These are phyloP conservation scores for Indicator indicator DNA, from an alignment of 2,113 vertebrate genomes.

Conservation along the genomic window DNA sequence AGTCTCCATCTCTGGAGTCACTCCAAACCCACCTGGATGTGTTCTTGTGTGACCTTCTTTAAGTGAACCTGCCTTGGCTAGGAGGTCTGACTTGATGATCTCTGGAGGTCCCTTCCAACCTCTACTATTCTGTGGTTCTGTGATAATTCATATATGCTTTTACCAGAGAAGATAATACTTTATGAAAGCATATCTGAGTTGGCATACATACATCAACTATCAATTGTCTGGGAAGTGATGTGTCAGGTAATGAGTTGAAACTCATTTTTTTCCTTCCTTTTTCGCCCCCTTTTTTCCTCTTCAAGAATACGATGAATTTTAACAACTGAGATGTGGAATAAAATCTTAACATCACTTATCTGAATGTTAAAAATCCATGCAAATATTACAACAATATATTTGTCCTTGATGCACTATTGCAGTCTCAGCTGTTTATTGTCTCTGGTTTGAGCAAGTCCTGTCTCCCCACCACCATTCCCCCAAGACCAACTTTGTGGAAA, in stretches of 20 bases:
- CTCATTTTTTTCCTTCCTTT: background rate
- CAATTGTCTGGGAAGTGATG: background rate
- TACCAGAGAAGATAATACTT: background rate
- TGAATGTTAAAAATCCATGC: background rate
- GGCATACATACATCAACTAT: background rate
- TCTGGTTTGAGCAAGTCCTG: background rate
- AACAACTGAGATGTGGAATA: background rate
- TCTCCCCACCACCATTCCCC: background rate
- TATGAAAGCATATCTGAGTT: background rate
- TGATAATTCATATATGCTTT: background rate
- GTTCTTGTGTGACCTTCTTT: too few relatives aligned
- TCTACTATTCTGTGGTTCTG: background rate
- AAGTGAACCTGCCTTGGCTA: too few relatives aligned
- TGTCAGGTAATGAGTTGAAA: background rate
- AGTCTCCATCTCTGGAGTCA: too few relatives aligned
- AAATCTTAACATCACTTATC: background rate
- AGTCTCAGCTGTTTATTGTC: background rate
- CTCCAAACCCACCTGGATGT: too few relatives aligned
- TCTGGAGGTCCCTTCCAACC: too few relatives aligned
- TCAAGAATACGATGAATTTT: background rate
- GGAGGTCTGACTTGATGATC: too few relatives aligned
- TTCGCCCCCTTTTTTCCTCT: background rate
- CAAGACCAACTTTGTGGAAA: background rate
- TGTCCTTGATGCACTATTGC: background rate
- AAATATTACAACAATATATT: background rate